Percentiles rank a stretch among this genome's conserved stretches.
phyloP scores from a whole-genome alignment of 1,140 invertebrate genomes.

The Antheraea mylitta region DNA sequence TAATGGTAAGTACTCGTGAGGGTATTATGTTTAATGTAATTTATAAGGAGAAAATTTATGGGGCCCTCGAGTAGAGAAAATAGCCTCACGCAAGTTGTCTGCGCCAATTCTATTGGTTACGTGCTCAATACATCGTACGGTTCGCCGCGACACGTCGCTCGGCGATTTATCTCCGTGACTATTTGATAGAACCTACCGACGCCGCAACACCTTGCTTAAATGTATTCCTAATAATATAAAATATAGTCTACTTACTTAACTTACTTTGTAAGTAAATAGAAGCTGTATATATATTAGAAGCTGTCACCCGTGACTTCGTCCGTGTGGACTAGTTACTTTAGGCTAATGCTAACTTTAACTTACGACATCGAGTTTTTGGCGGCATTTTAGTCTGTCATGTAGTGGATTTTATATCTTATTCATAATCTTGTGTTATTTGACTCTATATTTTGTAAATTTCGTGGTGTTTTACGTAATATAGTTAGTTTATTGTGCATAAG shows the following conservation, averaged over 20 bases:
- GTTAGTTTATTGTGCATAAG: too few species aligned
- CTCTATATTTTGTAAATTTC: too few species aligned
- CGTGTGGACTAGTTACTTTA: too few species aligned
- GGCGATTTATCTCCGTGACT: constrained; percentile 39
- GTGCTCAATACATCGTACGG: constrained; percentile 40
- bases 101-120: constrained; percentile 42
- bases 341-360: too few species aligned
- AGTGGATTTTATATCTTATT: too few species aligned
- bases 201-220: constrained; percentile 8
- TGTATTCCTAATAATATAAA: constrained; percentile 30
- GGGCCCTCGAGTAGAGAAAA: constrained; percentile 34
- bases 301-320: too few species aligned
- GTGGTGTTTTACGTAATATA: too few species aligned
- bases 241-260: background rate
- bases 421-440: too few species aligned
- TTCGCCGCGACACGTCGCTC: constrained; percentile 36
- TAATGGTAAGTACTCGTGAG: constrained; percentile 5
- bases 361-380: too few species aligned
- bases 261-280: too few species aligned
- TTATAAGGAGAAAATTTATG: constrained; percentile 52
- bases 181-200: constrained; percentile 33
- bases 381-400: too few species aligned
- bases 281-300: too few species aligned
- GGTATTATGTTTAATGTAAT: constrained; percentile 44
- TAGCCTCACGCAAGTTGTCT: constrained; percentile 47